Percentiles rank a stretch among this genome's conserved stretches.
Evolutionary conservation across 2,797 vertebrate species (phyloP).

Genomic region (Sebastiscus albofasciatus): DNA sequence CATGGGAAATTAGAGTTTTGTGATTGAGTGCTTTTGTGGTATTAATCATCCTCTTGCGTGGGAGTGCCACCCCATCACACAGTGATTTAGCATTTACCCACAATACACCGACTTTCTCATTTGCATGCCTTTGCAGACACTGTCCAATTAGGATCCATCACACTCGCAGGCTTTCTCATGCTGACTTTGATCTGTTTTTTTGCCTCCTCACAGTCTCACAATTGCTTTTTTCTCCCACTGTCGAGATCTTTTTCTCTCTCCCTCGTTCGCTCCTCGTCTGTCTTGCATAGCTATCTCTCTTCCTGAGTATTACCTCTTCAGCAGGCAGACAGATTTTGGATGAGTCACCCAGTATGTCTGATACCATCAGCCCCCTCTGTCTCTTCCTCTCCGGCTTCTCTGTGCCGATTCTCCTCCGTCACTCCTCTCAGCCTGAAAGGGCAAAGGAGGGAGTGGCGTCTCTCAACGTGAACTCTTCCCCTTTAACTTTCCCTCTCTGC

Average conservation of each 20-base stretch:
- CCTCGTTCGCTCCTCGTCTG: conserved; percentile 32
- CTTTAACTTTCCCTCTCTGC: conserved; percentile 39
- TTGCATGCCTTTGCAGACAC: conserved; percentile 71
- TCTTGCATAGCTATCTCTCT: conserved; percentile 56
- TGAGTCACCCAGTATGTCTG: conserved; percentile 71
- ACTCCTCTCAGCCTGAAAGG: conserved; percentile 60
- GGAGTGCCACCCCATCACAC: conserved; percentile 43
- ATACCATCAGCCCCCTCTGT: conserved; percentile 56
- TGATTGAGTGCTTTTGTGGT: conserved; percentile 66
- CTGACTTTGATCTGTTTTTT: conserved; percentile 65
- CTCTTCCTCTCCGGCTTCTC: background rate
- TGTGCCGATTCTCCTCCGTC: conserved; percentile 23
- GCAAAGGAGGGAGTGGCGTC: conserved; percentile 65
- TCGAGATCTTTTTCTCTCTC: conserved; percentile 56
- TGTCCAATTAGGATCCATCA: conserved; percentile 78
- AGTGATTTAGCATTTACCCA: conserved; percentile 71
- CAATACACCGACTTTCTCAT: conserved; percentile 71
- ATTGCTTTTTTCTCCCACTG: conserved; percentile 28
- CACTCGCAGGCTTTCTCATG: conserved; percentile 46
- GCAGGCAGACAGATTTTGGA: conserved; percentile 68
- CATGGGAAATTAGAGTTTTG: conserved; percentile 63
- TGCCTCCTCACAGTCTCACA: conserved; percentile 41
- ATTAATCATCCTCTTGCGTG: conserved; percentile 62
- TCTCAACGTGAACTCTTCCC: conserved; percentile 60
- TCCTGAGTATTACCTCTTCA: conserved; percentile 62